A percentile compares a stretch with the other conserved stretches of the same genome.
phyloP scores from a whole-genome alignment of 2,888 invertebrate species.

The Pimpla rufipes region DNA sequence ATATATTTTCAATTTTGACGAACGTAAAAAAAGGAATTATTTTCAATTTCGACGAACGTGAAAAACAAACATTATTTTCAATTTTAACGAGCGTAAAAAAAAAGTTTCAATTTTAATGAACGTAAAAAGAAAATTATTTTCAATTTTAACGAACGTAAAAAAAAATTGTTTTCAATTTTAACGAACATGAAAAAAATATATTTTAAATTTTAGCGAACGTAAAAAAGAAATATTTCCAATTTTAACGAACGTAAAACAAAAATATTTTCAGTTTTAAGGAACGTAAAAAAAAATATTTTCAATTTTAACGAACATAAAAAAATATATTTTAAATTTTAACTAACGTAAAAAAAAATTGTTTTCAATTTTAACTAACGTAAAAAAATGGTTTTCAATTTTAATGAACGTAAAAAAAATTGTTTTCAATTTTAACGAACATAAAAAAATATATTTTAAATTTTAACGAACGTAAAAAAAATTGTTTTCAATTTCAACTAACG shows the following conservation, averaged over 20 bases:
- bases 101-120: too few species aligned
- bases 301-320: too few species aligned
- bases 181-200: not conserved
- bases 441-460: not conserved
- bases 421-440: not conserved
- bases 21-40: not conserved
- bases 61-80: not conserved
- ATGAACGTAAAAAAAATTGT: not conserved
- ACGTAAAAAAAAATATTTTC: too few species aligned
- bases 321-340: too few species aligned
- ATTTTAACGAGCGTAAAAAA: not conserved
- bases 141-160: too few species aligned
- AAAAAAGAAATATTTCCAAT: not conserved
- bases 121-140: too few species aligned
- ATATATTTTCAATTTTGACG: not conserved
- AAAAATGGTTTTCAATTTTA: not conserved
- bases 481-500: not conserved
- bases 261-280: too few species aligned
- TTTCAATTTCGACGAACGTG: not conserved
- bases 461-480: constrained; percentile 2
- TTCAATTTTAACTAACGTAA: not conserved
- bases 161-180: constrained; percentile 1
- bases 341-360: constrained; percentile 8
- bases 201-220: too few species aligned
- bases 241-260: not conserved